Percentiles rank a stretch among this genome's conserved stretches.
These are phyloP conservation scores for Halocynthia aurantium DNA, from an alignment of 23 tunicate species.

Conservation along the genomic window DNA sequence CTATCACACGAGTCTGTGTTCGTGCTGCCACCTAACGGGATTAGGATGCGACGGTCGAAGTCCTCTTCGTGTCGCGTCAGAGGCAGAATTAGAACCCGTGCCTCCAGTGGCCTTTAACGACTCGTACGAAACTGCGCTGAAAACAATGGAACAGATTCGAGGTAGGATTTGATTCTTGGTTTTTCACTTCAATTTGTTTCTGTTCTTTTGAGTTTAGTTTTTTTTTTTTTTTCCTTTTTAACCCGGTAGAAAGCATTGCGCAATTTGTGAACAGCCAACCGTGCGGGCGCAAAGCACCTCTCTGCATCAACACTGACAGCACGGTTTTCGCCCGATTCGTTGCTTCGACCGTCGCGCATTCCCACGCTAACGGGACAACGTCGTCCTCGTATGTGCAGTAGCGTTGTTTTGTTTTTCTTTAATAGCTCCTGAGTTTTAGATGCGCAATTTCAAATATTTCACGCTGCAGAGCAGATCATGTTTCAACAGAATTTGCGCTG, in stretches of 20 bases:
- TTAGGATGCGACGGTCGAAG: constrained; percentile 22
- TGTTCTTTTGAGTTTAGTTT: background rate
- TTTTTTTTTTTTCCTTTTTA: background rate
- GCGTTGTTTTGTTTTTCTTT: no score
- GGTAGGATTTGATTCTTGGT: constrained; percentile 24
- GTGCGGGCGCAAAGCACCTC: constrained; percentile 63
- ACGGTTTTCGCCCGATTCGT: constrained; percentile 63
- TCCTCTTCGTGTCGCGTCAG: constrained; percentile 35
- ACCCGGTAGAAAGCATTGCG: constrained; percentile 43
- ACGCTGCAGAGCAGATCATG: no score
- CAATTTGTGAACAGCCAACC: constrained; percentile 76
- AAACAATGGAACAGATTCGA: constrained; percentile 55
- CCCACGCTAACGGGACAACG: constrained; percentile 36
- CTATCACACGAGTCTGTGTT: constrained; percentile 82
- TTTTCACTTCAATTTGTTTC: background rate
- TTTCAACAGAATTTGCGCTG: no score
- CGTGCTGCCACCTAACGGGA: constrained; percentile 62
- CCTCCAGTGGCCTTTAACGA: constrained; percentile 51
- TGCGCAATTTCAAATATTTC: no score
- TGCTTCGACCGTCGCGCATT: constrained; percentile 91
- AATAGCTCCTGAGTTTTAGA: no score
- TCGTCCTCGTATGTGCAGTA: constrained; percentile 16
- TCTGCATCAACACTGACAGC: constrained; percentile 73
- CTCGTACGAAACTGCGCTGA: constrained; percentile 47
- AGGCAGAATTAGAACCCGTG: constrained; percentile 64